Percentiles rank a stretch among this genome's conserved stretches.
Evolutionary conservation across 2,888 invertebrate genomes (phyloP).

Genomic region (Cerastoderma edule): DNA sequence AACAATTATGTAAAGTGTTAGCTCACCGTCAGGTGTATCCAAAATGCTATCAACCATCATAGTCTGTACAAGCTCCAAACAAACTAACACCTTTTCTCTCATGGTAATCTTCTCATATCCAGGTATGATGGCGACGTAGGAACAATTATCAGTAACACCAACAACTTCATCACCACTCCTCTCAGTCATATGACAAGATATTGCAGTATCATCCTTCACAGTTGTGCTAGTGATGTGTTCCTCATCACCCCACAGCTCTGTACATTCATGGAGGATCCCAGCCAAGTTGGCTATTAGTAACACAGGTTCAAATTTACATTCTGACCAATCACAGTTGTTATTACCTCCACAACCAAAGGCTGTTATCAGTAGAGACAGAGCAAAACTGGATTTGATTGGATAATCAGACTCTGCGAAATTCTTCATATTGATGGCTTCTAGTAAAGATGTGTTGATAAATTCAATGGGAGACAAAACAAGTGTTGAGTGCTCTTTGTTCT

Average conservation of each 20-base stretch:
- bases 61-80: constrained; percentile 8
- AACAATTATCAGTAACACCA: background rate
- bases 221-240: no score
- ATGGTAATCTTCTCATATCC: constrained; percentile 34
- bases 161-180: background rate
- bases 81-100: constrained; percentile 22
- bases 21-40: constrained; percentile 4
- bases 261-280: constrained; percentile 45
- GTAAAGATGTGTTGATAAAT: background rate
- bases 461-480: constrained; percentile 5
- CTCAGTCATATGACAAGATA: background rate
- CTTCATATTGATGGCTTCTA: background rate
- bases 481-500: background rate
- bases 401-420: background rate
- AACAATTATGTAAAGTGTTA: no score
- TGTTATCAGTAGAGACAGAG: constrained; percentile 22
- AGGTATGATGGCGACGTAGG: constrained; percentile 19
- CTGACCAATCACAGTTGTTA: constrained; percentile 36
- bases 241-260: constrained; percentile 32
- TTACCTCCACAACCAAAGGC: constrained; percentile 31
- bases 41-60: constrained; percentile 18
- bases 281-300: constrained; percentile 38
- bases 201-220: background rate
- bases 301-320: constrained; percentile 39
- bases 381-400: constrained; percentile 41